A percentile compares a stretch with the other conserved stretches of the same genome.
These are phyloP conservation scores for Agrochola circellaris DNA, from an alignment of 2,888 invertebrate genomes.

Conservation along the genomic window DNA sequence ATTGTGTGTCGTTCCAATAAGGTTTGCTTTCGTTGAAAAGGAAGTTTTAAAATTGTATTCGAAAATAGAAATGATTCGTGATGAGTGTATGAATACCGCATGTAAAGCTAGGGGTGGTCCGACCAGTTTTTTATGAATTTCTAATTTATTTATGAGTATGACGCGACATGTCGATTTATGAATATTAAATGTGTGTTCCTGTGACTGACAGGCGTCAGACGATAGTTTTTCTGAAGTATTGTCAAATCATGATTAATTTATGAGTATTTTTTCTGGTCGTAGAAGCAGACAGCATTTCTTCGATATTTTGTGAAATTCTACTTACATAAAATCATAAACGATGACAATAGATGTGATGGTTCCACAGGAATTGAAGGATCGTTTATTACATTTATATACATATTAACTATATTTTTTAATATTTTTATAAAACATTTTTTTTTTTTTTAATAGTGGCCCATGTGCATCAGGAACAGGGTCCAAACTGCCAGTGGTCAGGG, in stretches of 20 bases:
- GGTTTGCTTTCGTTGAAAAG: constrained; percentile 42
- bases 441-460: no score
- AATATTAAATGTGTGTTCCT: constrained; percentile 78
- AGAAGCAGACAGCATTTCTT: constrained; percentile 4
- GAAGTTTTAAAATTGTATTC: constrained; percentile 44
- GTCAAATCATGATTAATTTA: constrained; percentile 54
- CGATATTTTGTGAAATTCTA: constrained; percentile 5
- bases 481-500: no score
- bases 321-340: background rate
- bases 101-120: constrained; percentile 81
- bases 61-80: constrained; percentile 68
- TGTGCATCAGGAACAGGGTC: no score
- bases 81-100: constrained; percentile 75
- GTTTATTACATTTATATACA: background rate
- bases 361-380: background rate
- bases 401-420: no score
- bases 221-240: constrained; percentile 60
- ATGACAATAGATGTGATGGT: background rate
- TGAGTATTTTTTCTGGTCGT: constrained; percentile 21
- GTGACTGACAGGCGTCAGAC: constrained; percentile 72
- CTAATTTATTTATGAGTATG: constrained; percentile 85
- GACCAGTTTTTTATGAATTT: constrained; percentile 76
- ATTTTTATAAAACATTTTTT: no score
- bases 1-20: constrained; percentile 44
- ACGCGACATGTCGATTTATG: constrained; percentile 82